Conservation (phyloP, 2,113 vertebrate genomes). For the Mirounga angustirostris region DNA sequence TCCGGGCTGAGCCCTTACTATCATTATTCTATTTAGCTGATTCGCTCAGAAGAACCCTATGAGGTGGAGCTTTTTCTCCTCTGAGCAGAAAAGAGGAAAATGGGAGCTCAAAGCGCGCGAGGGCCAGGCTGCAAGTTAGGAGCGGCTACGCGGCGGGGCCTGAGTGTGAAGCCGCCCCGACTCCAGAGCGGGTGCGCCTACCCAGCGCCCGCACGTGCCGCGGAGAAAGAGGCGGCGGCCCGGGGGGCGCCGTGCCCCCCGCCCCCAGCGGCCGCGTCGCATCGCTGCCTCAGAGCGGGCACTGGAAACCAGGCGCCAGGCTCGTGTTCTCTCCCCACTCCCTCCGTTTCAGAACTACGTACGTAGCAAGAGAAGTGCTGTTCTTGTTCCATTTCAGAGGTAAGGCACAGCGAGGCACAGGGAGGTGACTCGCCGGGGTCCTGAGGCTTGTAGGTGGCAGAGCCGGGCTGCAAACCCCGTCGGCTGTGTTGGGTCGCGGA, state of each 20-base stretch:
- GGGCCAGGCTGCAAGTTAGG: background rate
- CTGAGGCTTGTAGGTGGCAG: background rate
- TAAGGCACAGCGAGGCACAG: background rate
- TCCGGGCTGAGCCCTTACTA: background rate
- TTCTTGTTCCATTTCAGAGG: background rate
- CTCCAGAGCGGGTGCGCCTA: background rate
- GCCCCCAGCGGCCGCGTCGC: background rate
- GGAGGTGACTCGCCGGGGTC: background rate
- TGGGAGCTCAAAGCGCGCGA: background rate
- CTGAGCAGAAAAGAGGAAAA: background rate
- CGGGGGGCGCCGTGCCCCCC: background rate
- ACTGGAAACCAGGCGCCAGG: background rate
- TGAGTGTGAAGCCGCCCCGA: background rate
- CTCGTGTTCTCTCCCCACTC: background rate
- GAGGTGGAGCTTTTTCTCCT: background rate
- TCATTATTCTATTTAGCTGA: conserved; percentile 21
- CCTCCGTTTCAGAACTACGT: background rate
- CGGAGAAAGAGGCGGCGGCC: background rate
- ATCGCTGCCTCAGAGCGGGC: background rate
- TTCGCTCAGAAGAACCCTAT: background rate
- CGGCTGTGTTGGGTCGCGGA: background rate
- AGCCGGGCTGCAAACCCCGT: no score
- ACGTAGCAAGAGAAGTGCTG: background rate
- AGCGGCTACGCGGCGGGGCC: background rate
- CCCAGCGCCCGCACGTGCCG: background rate